A percentile compares a stretch with the other conserved stretches of the same genome.
Evolutionary conservation across 2,113 vertebrate genomes (phyloP).

Genomic region (Heterotilapia buettikoferi): DNA sequence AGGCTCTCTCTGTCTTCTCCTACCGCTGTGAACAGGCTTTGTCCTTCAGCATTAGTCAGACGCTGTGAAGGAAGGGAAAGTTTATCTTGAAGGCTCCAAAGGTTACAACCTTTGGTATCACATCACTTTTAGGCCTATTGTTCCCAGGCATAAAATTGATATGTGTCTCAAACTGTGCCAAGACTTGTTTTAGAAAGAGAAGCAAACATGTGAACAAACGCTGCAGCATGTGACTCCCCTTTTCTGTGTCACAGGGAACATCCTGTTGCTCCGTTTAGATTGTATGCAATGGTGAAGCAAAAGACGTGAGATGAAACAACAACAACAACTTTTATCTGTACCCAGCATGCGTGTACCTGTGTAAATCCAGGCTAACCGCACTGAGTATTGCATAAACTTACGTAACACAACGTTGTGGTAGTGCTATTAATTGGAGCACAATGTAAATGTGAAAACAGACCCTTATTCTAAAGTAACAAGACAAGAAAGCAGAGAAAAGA

Average conservation of each 20-base stretch:
- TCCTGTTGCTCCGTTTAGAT: slow-evolving; percentile 28
- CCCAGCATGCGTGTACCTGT: neutral
- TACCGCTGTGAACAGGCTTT: neutral
- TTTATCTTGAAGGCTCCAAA: slow-evolving; percentile 36
- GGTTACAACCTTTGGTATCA: slow-evolving; percentile 36
- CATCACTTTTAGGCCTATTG: slow-evolving; percentile 37
- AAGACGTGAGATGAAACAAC: neutral
- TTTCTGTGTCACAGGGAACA: slow-evolving; percentile 9
- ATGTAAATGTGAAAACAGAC: neutral
- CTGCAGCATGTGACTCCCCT: slow-evolving; percentile 13
- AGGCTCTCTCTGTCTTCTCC: slow-evolving; percentile 7
- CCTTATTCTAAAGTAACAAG: neutral
- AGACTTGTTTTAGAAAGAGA: neutral
- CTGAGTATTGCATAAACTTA: neutral
- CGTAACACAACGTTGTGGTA: neutral
- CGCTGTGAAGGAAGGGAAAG: slow-evolving; percentile 36
- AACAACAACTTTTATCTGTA: neutral
- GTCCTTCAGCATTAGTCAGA: slow-evolving; percentile 12
- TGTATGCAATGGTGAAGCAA: neutral
- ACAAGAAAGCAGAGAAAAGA: neutral
- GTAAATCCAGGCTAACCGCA: neutral
- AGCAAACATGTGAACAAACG: slow-evolving; percentile 9
- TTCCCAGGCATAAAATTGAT: slow-evolving; percentile 28
- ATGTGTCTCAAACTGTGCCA: slow-evolving; percentile 29
- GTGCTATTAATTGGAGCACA: neutral